A percentile compares a stretch with the other conserved stretches of the same genome.
These are phyloP conservation scores for Coptodon bakossiorum DNA, from an alignment of 2,113 vertebrate species.

Conservation along the genomic window DNA sequence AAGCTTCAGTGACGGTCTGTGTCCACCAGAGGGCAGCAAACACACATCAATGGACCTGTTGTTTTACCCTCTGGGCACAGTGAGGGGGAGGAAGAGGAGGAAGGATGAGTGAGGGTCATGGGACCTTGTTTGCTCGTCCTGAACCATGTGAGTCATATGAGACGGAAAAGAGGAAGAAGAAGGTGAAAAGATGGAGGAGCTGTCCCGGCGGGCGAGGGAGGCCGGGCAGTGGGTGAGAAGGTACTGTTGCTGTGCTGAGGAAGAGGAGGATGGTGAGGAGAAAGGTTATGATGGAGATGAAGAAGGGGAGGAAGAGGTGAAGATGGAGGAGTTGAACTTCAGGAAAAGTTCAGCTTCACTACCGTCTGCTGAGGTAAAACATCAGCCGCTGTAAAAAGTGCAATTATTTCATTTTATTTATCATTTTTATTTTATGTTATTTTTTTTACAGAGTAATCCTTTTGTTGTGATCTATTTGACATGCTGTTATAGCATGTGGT, in stretches of 20 bases:
- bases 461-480: not conserved
- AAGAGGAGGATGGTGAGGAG: not conserved
- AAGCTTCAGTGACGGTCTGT: not conserved
- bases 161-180: not conserved
- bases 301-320: not conserved
- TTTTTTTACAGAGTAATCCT: not conserved
- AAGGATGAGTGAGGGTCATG: slow-evolving; percentile 64
- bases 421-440: not conserved
- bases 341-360: slow-evolving; percentile 45
- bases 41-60: not conserved
- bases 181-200: slow-evolving; percentile 47
- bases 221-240: slow-evolving; percentile 25
- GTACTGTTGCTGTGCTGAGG: slow-evolving; percentile 43
- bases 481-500: not conserved
- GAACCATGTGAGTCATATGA: slow-evolving; percentile 76
- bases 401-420: not conserved
- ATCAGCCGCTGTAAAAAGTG: not conserved
- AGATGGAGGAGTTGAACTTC: slow-evolving; percentile 2
- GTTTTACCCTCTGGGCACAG: not conserved
- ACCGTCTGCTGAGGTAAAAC: slow-evolving; percentile 48
- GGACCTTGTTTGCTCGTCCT: slow-evolving; percentile 63
- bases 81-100: not conserved
- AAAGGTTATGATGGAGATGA: not conserved
- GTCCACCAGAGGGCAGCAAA: not conserved
- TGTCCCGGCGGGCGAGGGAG: slow-evolving; percentile 17